These are phyloP conservation scores for Hemibagrus guttatus DNA, from an alignment of 2,797 vertebrate genomes.

Conservation along the genomic window DNA sequence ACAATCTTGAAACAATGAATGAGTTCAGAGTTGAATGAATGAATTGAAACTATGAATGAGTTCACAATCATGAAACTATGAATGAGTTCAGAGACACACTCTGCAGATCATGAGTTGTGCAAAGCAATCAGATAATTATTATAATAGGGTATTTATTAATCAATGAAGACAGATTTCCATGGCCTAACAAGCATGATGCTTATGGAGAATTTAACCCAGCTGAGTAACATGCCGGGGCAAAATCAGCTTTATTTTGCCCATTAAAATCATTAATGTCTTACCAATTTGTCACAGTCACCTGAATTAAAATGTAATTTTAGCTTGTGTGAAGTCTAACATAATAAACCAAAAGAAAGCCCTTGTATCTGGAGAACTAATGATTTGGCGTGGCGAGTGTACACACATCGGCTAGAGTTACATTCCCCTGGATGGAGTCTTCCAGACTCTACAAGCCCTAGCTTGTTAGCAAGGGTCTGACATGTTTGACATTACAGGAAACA, in stretches of 20 bases:
- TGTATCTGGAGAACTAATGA: conserved; percentile 44
- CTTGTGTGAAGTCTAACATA: conserved; percentile 16
- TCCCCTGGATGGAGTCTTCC: conserved; percentile 53
- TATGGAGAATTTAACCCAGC: neutral
- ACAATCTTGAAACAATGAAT: neutral
- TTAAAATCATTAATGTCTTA: neutral
- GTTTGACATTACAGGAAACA: conserved; percentile 66
- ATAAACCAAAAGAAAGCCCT: conserved; percentile 19
- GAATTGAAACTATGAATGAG: neutral
- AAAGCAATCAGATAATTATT: neutral
- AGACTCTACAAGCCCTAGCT: conserved; percentile 64
- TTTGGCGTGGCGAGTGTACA: conserved; percentile 38
- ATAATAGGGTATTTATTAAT: neutral
- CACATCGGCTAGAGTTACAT: conserved; percentile 52
- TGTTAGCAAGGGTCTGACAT: conserved; percentile 56
- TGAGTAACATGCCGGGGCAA: neutral
- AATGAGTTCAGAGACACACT: conserved; percentile 7
- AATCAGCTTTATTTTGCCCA: conserved; percentile 1
- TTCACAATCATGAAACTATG: neutral
- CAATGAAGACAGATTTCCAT: neutral
- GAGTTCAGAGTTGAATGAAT: neutral
- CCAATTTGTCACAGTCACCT: conserved; percentile 35
- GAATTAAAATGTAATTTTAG: conserved; percentile 42
- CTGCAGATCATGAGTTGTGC: neutral
- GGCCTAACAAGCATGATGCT: conserved; percentile 1